Evolutionary conservation across 2,113 vertebrate genomes (phyloP).

Genomic region (Hypomesus transpacificus): DNA sequence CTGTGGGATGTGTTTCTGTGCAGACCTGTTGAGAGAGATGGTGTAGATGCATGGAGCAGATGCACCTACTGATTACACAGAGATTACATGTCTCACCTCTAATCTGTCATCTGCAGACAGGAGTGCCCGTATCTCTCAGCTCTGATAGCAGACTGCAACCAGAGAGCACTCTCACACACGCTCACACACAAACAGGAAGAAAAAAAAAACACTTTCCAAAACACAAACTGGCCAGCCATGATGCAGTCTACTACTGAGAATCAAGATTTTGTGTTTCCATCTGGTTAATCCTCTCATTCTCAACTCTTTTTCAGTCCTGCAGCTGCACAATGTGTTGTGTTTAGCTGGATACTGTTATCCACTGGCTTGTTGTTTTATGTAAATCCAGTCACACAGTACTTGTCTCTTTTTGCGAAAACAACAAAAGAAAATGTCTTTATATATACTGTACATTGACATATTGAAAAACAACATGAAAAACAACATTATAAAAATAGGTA

Average conservation of each 20-base stretch:
- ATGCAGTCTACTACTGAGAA: constrained; percentile 5
- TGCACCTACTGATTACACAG: constrained; percentile 59
- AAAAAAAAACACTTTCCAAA: constrained; percentile 12
- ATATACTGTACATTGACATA: too few species aligned
- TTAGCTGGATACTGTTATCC: background rate
- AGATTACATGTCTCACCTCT: constrained; percentile 63
- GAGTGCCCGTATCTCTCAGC: constrained; percentile 46
- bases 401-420: too few species aligned
- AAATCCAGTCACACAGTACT: too few species aligned
- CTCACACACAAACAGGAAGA: constrained; percentile 20
- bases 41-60: constrained; percentile 58
- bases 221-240: constrained; percentile 12
- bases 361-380: too few species aligned
- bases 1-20: constrained; percentile 53
- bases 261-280: constrained; percentile 45
- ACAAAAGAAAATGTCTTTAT: too few species aligned
- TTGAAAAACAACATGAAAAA: too few species aligned
- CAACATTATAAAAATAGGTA: too few species aligned
- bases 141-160: constrained; percentile 36
- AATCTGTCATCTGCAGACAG: constrained; percentile 66
- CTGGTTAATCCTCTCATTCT: constrained; percentile 37
- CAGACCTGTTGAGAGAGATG: constrained; percentile 54
- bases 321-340: constrained; percentile 1
- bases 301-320: constrained; percentile 3
- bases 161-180: constrained; percentile 41